Percentiles rank a stretch among this genome's conserved stretches.
Conservation (phyloP, 2,113 vertebrate genomes). For the Epinephelus cyanopodus region DNA sequence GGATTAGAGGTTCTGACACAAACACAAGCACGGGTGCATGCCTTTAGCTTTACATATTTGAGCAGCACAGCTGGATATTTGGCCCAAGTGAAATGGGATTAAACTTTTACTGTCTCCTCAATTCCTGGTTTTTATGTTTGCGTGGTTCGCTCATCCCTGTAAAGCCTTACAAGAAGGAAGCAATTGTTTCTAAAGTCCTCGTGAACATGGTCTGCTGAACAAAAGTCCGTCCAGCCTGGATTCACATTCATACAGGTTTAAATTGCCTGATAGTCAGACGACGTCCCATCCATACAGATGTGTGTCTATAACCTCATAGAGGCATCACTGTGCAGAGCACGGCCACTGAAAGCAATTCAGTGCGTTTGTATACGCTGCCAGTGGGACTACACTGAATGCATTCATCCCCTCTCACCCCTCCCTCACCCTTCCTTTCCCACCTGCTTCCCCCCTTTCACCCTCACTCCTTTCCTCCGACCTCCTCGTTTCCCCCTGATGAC, state of each 20-base stretch:
- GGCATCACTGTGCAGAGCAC: conserved; percentile 68
- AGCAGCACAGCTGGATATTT: conserved; percentile 59
- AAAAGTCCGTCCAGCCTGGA: conserved; percentile 40
- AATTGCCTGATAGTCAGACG: conserved; percentile 51
- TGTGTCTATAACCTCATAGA: conserved; percentile 45
- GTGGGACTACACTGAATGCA: conserved; percentile 71
- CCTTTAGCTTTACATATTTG: conserved; percentile 69
- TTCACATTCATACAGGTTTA: conserved; percentile 49
- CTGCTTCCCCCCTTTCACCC: conserved; percentile 56
- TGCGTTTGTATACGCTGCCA: conserved; percentile 62
- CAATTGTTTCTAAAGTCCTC: conserved; percentile 48
- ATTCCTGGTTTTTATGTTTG: conserved; percentile 43
- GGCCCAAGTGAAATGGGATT: conserved; percentile 50
- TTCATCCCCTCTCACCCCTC: conserved; percentile 65
- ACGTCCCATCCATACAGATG: conserved; percentile 61
- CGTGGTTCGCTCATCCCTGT: conserved; percentile 29
- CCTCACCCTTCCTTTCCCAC: conserved; percentile 58
- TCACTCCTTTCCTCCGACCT: conserved; percentile 40
- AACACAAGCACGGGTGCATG: conserved; percentile 48
- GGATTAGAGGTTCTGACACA: conserved; percentile 64
- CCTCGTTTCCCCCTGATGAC: conserved; percentile 52
- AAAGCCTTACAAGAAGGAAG: conserved; percentile 40
- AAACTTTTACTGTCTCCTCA: conserved; percentile 52
- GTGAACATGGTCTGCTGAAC: conserved; percentile 40
- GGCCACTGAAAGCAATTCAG: conserved; percentile 61